Percentiles rank a stretch among this genome's conserved stretches.
Evolutionary conservation across 2,797 vertebrate genomes (phyloP).

Genomic region (Enteromius anoplus): DNA sequence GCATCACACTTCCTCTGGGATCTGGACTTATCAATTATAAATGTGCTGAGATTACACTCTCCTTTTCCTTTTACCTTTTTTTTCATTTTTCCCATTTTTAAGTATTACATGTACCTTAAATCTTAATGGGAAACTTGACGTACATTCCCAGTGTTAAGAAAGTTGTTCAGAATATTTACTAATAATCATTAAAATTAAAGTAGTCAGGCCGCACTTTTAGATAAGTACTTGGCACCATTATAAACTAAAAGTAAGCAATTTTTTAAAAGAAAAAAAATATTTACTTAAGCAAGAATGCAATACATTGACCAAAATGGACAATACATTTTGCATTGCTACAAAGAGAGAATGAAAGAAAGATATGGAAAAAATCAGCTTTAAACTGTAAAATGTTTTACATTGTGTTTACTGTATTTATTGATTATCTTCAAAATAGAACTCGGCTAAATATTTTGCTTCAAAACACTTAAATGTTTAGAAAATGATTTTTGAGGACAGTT

Average conservation of each 20-base stretch:
- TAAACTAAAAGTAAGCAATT: neutral
- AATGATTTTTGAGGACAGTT: neutral
- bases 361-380: neutral
- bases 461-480: neutral
- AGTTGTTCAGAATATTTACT: neutral
- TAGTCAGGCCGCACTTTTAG: neutral
- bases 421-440: neutral
- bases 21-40: conserved; percentile 71
- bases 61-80: conserved; percentile 11
- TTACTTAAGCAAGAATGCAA: neutral
- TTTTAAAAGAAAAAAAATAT: neutral
- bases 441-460: neutral
- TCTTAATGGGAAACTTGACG: neutral
- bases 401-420: neutral
- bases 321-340: neutral
- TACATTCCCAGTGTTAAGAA: neutral
- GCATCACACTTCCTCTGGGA: conserved; percentile 63
- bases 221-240: neutral
- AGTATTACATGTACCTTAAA: neutral
- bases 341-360: neutral
- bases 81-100: neutral
- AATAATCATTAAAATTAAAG: neutral
- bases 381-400: neutral
- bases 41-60: conserved; percentile 63
- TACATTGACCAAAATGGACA: neutral